Percentiles rank a stretch among this genome's conserved stretches.
These are phyloP conservation scores for Bimastos eiseni DNA, from an alignment of 2,888 invertebrate genomes.

Conservation along the genomic window DNA sequence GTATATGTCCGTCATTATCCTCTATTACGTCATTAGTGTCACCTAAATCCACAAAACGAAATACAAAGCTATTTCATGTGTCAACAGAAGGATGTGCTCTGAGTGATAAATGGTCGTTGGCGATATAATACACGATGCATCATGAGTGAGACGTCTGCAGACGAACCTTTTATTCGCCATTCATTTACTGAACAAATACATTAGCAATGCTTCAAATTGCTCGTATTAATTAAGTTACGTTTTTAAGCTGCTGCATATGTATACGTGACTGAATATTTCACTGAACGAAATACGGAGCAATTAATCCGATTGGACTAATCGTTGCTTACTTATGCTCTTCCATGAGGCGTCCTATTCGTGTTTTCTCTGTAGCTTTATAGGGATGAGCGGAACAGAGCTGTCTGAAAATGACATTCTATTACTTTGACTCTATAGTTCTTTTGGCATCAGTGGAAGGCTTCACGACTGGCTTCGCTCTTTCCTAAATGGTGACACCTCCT, in stretches of 20 bases:
- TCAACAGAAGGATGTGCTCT: neutral
- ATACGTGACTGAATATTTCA: neutral
- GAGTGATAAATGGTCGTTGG: neutral
- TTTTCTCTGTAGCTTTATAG: too few relatives aligned
- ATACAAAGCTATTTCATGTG: neutral
- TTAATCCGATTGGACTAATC: neutral
- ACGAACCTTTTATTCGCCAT: neutral
- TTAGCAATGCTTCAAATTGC: neutral
- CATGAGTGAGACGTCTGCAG: neutral
- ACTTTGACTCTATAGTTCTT: too few relatives aligned
- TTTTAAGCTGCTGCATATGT: neutral
- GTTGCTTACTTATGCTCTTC: neutral
- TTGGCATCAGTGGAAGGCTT: too few relatives aligned
- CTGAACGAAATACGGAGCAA: neutral
- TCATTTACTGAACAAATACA: neutral
- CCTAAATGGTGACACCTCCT: too few relatives aligned
- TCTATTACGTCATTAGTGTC: neutral
- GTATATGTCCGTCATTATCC: neutral
- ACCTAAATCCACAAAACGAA: neutral
- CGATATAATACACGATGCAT: neutral
- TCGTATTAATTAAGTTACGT: neutral
- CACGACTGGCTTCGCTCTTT: too few relatives aligned
- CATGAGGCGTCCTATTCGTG: too few relatives aligned
- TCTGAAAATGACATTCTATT: too few relatives aligned
- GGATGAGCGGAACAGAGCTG: neutral